Conservation (phyloP, 1,140 invertebrate species). For the Drosophila ogumai region DNA sequence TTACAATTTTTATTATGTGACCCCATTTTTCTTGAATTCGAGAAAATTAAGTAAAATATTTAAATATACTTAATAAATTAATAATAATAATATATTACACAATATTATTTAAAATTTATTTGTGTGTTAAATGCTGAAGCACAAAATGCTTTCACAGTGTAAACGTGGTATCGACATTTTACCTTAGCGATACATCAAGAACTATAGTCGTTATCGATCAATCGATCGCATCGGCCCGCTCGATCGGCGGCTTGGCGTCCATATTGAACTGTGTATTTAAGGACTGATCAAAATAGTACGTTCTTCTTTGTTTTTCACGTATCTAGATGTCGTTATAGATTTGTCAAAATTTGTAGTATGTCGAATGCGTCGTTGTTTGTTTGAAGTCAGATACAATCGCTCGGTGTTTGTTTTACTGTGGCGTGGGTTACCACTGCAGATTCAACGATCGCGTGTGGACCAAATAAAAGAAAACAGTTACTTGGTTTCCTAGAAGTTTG, state of each 20-base stretch:
- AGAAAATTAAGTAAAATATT: too few relatives aligned
- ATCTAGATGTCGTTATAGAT: background rate
- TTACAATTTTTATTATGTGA: too few relatives aligned
- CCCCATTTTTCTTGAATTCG: too few relatives aligned
- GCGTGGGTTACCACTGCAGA: background rate
- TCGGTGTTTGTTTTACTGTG: background rate
- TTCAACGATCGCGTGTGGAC: background rate
- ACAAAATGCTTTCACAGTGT: background rate
- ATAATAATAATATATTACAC: too few relatives aligned
- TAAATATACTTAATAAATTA: too few relatives aligned
- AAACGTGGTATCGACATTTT: background rate
- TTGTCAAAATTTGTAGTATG: slow-evolving; percentile 16
- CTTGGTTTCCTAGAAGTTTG: slow-evolving; percentile 1
- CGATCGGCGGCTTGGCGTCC: slow-evolving; percentile 16
- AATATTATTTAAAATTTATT: too few relatives aligned
- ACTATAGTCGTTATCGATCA: background rate
- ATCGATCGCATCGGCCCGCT: background rate
- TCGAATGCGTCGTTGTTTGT: background rate
- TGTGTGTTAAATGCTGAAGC: too few relatives aligned
- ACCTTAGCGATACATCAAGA: background rate
- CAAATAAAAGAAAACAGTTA: slow-evolving; percentile 3
- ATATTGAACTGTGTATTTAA: slow-evolving; percentile 10
- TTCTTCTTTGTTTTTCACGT: slow-evolving; percentile 6
- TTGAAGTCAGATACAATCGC: background rate
- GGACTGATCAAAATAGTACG: slow-evolving; percentile 5